Evolutionary conservation across 2,797 vertebrate genomes (phyloP).

Genomic region (Tinamus major): DNA sequence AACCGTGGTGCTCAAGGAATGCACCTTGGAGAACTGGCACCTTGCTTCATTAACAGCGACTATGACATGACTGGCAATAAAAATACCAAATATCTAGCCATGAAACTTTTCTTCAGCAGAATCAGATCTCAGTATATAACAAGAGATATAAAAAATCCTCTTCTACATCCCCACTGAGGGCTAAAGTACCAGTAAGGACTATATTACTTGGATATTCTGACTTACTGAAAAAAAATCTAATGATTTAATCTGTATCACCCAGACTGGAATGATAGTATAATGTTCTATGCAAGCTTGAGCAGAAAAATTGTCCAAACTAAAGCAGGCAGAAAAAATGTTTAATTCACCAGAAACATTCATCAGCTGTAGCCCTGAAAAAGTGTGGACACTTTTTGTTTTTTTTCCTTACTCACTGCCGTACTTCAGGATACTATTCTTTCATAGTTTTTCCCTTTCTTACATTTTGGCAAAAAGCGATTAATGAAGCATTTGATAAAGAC

Average conservation of each 20-base stretch:
- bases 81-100: background rate
- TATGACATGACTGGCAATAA: background rate
- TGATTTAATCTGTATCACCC: background rate
- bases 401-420: background rate
- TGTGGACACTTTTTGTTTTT: background rate
- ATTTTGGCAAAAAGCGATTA: background rate
- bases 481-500: background rate
- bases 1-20: background rate
- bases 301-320: background rate
- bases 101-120: background rate
- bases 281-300: background rate
- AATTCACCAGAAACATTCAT: background rate
- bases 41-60: background rate
- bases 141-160: background rate
- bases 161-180: background rate
- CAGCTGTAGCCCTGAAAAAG: rapidly evolving
- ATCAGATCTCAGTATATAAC: background rate
- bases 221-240: background rate
- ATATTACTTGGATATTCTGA: background rate
- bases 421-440: background rate
- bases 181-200: background rate
- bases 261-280: background rate
- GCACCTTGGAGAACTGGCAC: background rate
- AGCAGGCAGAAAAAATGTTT: slow-evolving; percentile 7
- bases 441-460: background rate